A percentile compares a stretch with the other conserved stretches of the same genome.
These are phyloP conservation scores for Drosophila miranda DNA, from an alignment of 1,140 invertebrate genomes.

Conservation along the genomic window DNA sequence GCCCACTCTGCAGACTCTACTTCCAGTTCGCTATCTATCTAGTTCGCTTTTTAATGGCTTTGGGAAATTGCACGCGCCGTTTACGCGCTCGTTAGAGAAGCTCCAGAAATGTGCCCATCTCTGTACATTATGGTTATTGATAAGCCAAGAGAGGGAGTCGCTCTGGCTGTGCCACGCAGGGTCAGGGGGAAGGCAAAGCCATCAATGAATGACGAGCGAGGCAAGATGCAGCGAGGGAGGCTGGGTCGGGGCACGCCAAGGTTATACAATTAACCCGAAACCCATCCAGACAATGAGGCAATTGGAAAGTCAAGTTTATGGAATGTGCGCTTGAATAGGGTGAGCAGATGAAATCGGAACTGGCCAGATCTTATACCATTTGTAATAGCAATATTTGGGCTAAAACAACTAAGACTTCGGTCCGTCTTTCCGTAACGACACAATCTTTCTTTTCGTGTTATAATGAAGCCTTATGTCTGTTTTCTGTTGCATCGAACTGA, in stretches of 20 bases:
- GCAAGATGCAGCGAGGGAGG: too few relatives aligned
- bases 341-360: too few relatives aligned
- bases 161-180: neutral
- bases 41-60: constrained; percentile 70
- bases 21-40: constrained; percentile 23
- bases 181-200: constrained; percentile 11
- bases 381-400: too few relatives aligned
- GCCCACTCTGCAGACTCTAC: neutral
- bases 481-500: too few relatives aligned
- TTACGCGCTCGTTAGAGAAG: constrained; percentile 74
- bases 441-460: too few relatives aligned
- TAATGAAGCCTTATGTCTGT: too few relatives aligned
- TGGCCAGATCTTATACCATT: too few relatives aligned
- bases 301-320: neutral
- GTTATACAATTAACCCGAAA: constrained; percentile 36
- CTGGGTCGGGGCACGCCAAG: neutral
- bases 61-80: constrained; percentile 78
- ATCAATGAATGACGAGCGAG: constrained; percentile 18
- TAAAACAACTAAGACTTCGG: too few relatives aligned
- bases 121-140: constrained; percentile 73
- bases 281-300: constrained; percentile 25
- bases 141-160: constrained; percentile 33
- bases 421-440: too few relatives aligned
- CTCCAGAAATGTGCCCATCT: constrained; percentile 46
- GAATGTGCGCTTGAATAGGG: too few relatives aligned